phyloP scores from a whole-genome alignment of 2,113 vertebrate genomes.

The Verasper variegatus region DNA sequence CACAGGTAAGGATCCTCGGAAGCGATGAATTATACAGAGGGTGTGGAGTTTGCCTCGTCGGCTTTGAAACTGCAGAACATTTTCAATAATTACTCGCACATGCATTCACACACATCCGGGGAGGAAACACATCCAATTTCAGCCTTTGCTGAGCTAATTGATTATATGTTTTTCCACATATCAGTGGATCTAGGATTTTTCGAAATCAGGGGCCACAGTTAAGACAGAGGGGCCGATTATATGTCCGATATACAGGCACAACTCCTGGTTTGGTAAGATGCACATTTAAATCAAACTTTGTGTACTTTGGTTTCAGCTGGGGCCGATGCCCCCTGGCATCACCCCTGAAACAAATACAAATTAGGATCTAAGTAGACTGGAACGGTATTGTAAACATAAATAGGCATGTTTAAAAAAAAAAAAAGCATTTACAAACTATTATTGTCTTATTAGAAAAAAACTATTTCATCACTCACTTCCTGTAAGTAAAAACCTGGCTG shows the following conservation, averaged over 20 bases:
- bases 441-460: too few species aligned
- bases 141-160: conserved; percentile 30
- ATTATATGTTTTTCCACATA: conserved; percentile 20
- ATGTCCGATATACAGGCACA: too few species aligned
- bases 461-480: conserved; percentile 4
- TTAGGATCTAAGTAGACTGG: background rate
- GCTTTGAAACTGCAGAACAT: conserved; percentile 4
- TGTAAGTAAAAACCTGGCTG: conserved; percentile 14
- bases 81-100: conserved; percentile 28
- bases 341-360: conserved; percentile 4
- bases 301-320: too few species aligned
- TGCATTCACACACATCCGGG: conserved; percentile 8
- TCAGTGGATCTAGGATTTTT: background rate
- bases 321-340: too few species aligned
- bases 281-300: too few species aligned
- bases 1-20: conserved; percentile 33
- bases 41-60: background rate
- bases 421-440: too few species aligned
- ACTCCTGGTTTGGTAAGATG: too few species aligned
- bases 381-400: conserved; percentile 6
- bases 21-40: background rate
- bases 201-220: too few species aligned
- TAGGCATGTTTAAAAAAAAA: too few species aligned
- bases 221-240: too few species aligned
- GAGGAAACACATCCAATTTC: conserved; percentile 33